These are phyloP conservation scores for Drosophila lini DNA, from an alignment of 1,140 invertebrate species.

Conservation along the genomic window DNA sequence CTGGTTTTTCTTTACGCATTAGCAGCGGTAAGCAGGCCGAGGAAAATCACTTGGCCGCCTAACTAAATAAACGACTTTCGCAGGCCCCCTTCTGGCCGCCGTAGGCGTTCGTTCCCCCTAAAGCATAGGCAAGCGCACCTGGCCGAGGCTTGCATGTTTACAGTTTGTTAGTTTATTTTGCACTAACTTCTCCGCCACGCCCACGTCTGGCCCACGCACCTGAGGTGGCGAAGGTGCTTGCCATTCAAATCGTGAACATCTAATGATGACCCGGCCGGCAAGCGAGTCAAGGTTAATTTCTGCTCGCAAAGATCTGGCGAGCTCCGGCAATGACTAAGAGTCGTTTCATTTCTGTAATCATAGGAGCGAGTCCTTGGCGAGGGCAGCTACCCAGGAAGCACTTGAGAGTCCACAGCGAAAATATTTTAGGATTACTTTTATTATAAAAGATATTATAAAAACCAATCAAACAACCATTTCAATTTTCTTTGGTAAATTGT, in stretches of 20 bases:
- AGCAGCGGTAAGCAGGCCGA: conserved; percentile 46
- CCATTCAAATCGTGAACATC: conserved; percentile 16
- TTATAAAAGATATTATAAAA: background rate
- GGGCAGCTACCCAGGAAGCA: conserved; percentile 13
- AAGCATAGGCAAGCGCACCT: conserved; percentile 38
- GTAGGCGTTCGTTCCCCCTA: conserved; percentile 22
- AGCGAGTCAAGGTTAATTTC: conserved; percentile 30
- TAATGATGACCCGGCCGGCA: conserved; percentile 24
- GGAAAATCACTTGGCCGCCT: conserved; percentile 53
- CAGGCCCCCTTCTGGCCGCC: background rate
- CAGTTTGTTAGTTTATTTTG: conserved; percentile 64
- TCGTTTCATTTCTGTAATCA: conserved; percentile 44
- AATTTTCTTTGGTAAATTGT: too few species aligned
- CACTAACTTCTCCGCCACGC: conserved; percentile 31
- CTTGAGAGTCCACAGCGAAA: background rate
- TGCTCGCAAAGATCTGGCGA: conserved; percentile 12
- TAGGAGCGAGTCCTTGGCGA: conserved; percentile 25
- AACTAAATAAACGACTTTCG: conserved; percentile 58
- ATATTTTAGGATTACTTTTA: background rate
- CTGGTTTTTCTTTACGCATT: conserved; percentile 47
- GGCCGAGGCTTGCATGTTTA: conserved; percentile 53
- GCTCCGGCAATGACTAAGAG: conserved; percentile 7
- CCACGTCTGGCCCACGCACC: conserved; percentile 19
- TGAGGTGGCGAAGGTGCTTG: background rate
- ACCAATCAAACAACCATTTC: background rate